Conservation (phyloP, 2,888 invertebrate genomes). For the Agrotis segetum region DNA sequence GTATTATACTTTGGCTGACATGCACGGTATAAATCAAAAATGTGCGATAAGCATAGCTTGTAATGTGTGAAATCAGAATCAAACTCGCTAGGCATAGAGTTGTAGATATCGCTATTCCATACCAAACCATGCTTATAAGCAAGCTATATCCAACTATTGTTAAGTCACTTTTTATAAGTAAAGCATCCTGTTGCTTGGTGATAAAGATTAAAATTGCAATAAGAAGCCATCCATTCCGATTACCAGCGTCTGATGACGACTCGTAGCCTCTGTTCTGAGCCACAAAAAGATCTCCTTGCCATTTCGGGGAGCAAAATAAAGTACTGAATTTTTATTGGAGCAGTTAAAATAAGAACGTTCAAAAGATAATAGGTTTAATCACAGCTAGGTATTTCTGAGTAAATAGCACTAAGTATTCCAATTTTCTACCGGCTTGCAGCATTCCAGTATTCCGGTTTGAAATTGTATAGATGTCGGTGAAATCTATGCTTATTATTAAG, state of each 20-base stretch:
- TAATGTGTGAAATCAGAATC: not conserved
- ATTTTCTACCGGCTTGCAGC: not conserved
- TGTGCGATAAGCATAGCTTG: not conserved
- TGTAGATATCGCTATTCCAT: not conserved
- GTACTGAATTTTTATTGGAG: too few relatives aligned
- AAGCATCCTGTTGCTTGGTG: not conserved
- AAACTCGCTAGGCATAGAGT: not conserved
- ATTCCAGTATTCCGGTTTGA: constrained; percentile 19
- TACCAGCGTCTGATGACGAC: too few relatives aligned
- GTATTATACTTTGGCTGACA: not conserved
- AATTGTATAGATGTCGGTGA: not conserved
- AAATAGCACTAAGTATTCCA: not conserved
- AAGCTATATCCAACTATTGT: not conserved
- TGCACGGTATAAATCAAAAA: not conserved
- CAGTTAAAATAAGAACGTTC: too few relatives aligned
- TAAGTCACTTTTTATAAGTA: too few relatives aligned
- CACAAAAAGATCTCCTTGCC: too few relatives aligned
- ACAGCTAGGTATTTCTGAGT: not conserved
- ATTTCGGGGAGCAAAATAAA: too few relatives aligned
- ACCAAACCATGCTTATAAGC: not conserved
- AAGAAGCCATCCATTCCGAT: not conserved
- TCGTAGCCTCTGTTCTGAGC: too few relatives aligned
- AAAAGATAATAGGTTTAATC: too few relatives aligned
- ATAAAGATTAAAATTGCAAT: too few relatives aligned
- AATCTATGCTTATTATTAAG: not conserved